A percentile compares a stretch with the other conserved stretches of the same genome.
phyloP scores from a whole-genome alignment of 2,113 vertebrate species.

The Craseonycteris thonglongyai region DNA sequence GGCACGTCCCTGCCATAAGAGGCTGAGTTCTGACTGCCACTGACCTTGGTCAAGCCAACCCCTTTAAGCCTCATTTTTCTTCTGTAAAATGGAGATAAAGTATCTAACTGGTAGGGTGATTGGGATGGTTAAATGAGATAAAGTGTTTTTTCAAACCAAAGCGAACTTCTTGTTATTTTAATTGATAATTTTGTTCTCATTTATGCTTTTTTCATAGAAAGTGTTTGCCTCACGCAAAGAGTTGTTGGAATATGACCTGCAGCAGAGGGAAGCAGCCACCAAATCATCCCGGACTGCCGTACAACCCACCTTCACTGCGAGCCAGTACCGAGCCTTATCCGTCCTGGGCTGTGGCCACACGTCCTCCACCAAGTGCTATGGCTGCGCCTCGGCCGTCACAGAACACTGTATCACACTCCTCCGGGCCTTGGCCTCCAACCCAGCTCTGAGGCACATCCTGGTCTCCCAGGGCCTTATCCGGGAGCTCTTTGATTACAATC shows the following conservation, averaged over 20 bases:
- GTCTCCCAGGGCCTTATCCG: slow-evolving; percentile 97
- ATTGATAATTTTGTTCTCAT: background rate
- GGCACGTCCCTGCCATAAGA: background rate
- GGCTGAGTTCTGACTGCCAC: background rate
- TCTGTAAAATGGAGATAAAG: background rate
- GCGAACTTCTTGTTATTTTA: background rate
- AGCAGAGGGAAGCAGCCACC: slow-evolving; percentile 95
- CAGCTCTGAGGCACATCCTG: slow-evolving; percentile 94
- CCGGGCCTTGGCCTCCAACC: slow-evolving; percentile 94
- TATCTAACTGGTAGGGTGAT: background rate
- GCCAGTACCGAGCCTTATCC: slow-evolving; percentile 94
- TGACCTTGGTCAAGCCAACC: background rate
- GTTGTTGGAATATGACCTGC: slow-evolving; percentile 95
- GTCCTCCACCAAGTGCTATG: slow-evolving; percentile 96
- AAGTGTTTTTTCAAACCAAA: background rate
- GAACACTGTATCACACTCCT: slow-evolving; percentile 98
- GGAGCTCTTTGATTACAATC: slow-evolving; percentile 97
- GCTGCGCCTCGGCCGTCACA: slow-evolving; percentile 95
- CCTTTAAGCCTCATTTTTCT: background rate
- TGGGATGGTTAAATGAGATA: background rate
- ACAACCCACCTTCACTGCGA: slow-evolving; percentile 95
- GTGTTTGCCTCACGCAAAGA: slow-evolving; percentile 99
- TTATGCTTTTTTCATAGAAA: slow-evolving; percentile 84
- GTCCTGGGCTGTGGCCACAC: slow-evolving; percentile 97
- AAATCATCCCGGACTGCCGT: slow-evolving; percentile 89